Evolutionary conservation across 2,888 invertebrate species (phyloP).

Genomic region (Oxycera nigricornis): DNA sequence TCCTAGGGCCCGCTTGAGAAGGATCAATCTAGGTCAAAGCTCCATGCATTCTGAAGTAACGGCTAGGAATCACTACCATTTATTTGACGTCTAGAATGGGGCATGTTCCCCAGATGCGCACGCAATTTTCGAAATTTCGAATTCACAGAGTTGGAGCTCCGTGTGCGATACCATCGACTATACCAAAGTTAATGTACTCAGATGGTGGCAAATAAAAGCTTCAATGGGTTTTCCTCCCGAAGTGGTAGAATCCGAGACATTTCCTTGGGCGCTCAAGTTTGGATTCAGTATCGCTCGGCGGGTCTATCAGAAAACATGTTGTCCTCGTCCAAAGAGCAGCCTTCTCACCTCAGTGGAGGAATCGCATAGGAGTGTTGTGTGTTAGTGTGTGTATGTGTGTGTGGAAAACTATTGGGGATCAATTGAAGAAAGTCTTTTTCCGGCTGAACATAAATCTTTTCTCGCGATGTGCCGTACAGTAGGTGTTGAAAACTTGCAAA

Average conservation of each 20-base stretch:
- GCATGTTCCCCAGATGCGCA: constrained; percentile 11
- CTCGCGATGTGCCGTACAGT: constrained; percentile 4
- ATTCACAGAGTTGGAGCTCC: neutral
- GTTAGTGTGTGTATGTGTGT: neutral
- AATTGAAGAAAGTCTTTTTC: constrained; percentile 23
- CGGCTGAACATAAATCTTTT: constrained; percentile 5
- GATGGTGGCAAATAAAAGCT: neutral
- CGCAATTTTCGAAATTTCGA: constrained; percentile 37
- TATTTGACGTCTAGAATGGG: neutral
- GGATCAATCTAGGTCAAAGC: constrained; percentile 18
- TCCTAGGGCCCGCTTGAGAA: neutral
- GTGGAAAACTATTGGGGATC: constrained; percentile 6
- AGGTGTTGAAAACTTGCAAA: neutral
- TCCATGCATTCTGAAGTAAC: neutral
- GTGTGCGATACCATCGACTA: neutral
- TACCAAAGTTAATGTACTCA: neutral
- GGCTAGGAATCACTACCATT: neutral
- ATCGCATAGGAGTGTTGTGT: neutral
- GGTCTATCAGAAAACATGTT: constrained; percentile 31
- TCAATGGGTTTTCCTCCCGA: constrained; percentile 24
- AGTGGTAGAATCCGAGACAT: too few species aligned
- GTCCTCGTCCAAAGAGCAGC: neutral
- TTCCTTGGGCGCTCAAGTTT: too few species aligned
- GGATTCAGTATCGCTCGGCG: constrained; percentile 31
- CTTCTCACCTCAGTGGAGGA: constrained; percentile 7